A percentile compares a stretch with the other conserved stretches of the same genome.
phyloP scores from a whole-genome alignment of 2,113 vertebrate species.

The Erythrocebus patas region DNA sequence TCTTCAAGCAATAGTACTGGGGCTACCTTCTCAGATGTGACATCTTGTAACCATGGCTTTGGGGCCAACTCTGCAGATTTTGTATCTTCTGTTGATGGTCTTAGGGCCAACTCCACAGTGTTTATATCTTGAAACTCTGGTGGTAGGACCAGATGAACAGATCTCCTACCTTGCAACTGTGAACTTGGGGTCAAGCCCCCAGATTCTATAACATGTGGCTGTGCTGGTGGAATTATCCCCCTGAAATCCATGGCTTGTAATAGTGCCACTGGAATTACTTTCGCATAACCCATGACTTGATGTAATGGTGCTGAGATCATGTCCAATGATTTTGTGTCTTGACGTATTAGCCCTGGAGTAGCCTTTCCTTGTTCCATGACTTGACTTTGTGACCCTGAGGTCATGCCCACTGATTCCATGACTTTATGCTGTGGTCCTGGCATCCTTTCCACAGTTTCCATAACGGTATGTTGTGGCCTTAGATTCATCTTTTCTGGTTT shows the following conservation, averaged over 20 bases:
- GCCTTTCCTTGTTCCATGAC: background rate
- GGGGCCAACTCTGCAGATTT: background rate
- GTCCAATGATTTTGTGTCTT: constrained; percentile 38
- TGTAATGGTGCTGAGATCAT: background rate
- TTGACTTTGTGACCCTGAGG: constrained; percentile 36
- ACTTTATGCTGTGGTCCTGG: background rate
- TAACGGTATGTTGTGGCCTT: background rate
- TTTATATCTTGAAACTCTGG: constrained; percentile 31
- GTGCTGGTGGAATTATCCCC: constrained; percentile 38
- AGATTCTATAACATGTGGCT: background rate
- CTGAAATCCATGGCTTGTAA: constrained; percentile 49
- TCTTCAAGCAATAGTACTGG: background rate
- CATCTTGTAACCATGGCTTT: constrained; percentile 22
- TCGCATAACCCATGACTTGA: background rate
- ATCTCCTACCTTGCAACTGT: constrained; percentile 35
- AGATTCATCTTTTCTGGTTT: background rate
- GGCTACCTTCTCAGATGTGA: background rate
- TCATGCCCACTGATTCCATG: background rate
- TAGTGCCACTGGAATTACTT: constrained; percentile 58
- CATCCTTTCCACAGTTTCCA: constrained; percentile 11
- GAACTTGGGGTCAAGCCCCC: background rate
- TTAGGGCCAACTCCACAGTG: background rate
- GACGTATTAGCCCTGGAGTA: background rate
- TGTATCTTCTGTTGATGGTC: background rate
- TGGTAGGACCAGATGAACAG: background rate